Evolutionary conservation across 2,113 vertebrate genomes (phyloP).

Genomic region (Otolemur garnettii): DNA sequence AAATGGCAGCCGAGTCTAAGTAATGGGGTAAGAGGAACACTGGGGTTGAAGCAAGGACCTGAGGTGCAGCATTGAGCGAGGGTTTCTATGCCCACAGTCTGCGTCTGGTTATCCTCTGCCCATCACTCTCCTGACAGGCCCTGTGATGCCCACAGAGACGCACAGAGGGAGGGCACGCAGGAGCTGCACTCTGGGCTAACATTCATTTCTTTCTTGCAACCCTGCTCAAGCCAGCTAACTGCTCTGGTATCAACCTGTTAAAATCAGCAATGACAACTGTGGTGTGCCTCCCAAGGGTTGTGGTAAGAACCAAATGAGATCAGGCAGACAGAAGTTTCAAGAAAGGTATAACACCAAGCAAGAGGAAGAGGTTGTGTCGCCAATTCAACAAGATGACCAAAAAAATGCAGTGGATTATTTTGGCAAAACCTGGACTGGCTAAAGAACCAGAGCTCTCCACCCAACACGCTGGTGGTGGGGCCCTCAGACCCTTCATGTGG

Average conservation of each 20-base stretch:
- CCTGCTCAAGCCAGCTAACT: too few species aligned
- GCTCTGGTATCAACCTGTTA: not conserved
- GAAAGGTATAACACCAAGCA: not conserved
- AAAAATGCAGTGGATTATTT: not conserved
- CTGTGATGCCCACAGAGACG: not conserved
- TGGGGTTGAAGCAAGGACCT: fast-evolving
- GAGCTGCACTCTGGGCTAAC: not conserved
- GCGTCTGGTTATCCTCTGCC: fast-evolving
- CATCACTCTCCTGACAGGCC: too few species aligned
- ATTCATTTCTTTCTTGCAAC: fast-evolving
- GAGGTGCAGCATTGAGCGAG: fast-evolving
- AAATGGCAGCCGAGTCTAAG: not conserved
- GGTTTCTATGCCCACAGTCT: fast-evolving
- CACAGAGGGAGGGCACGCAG: not conserved
- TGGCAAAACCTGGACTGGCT: not conserved
- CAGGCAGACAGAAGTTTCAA: not conserved
- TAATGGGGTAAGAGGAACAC: fast-evolving
- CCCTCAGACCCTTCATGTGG: too few species aligned
- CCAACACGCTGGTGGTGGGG: fast-evolving
- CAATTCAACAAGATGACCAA: not conserved
- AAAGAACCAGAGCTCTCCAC: not conserved
- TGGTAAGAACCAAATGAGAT: not conserved
- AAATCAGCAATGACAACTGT: fast-evolving
- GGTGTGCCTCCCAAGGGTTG: not conserved
- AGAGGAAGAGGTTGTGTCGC: not conserved